Base-by-base conservation (phyloP, 2,888 invertebrate genomes). In the Clostera curtula region DNA sequence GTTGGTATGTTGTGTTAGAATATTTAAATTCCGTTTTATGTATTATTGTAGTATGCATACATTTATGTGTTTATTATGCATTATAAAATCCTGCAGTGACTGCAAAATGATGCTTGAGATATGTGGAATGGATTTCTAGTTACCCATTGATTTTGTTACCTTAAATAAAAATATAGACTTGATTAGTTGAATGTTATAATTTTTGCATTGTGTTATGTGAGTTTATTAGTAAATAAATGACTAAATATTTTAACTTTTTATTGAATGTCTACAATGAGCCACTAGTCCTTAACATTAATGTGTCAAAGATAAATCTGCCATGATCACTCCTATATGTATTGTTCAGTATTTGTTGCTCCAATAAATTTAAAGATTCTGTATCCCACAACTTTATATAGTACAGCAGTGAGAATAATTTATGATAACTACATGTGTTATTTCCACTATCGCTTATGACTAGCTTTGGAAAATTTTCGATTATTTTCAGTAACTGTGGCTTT, bases 371-470 rank as follows among this genome's bases (percentile, higher is more conserved):
- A 5, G 74, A 70, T n/a, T 67, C 61, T 7, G 40, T 51, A 43
- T 83, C 77, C 80, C 83, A 84, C 14, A 43, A 42, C 45, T 63
- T 72, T 10, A 86, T 69, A 77, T 87, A 87, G 45, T 83, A 86
- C 21, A 88, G 62, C 17, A 88, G 49, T 31, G 88, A 85, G 36
- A 84, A 75, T 6, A 88, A 67, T 42, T 84, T 84, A 34, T 83
- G 75, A 41, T 85, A 86, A 20, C 69, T 63, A 32, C 63, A 71
- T 12, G 68, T 60, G 17, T 75, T 64, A 49, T 61, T 56, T n/a
- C 49, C 49, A 19, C 69, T 69, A 41, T 85, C 84, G 11, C 64
- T 55, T 32, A 84, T 59, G 27, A 38, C 45, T 15, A 85, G 53
- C 18, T 49, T 59, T 2, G 84, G 84, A 21, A 85, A 54, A 48